Percentiles rank a stretch among this genome's conserved stretches.
These are phyloP conservation scores for Taxidea taxus DNA, from an alignment of 2,113 vertebrate species.

Conservation along the genomic window DNA sequence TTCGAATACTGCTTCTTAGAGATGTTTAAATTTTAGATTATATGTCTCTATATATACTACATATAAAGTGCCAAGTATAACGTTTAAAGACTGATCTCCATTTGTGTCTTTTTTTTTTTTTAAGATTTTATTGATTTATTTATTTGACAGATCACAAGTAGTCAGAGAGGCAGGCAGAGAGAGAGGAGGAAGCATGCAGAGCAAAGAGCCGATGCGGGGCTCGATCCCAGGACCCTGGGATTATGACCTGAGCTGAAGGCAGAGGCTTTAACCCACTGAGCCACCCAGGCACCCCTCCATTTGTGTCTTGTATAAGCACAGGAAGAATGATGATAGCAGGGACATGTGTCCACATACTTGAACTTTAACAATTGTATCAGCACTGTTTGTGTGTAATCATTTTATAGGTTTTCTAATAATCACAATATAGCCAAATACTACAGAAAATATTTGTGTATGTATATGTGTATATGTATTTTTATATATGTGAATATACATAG, in stretches of 20 bases:
- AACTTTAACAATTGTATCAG: not conserved
- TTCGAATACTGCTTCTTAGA: constrained; percentile 1
- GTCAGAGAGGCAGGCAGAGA: too few species aligned
- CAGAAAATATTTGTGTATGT: not conserved
- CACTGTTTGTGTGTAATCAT: not conserved
- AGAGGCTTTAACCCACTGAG: too few species aligned
- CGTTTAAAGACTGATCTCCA: not conserved
- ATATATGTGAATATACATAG: not conserved
- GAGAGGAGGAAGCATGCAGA: too few species aligned
- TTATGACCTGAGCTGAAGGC: too few species aligned
- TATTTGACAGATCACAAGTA: too few species aligned
- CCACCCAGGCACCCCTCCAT: too few species aligned
- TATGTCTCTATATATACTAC: not conserved
- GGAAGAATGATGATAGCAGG: not conserved
- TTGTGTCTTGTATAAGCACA: not conserved
- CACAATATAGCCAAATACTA: not conserved
- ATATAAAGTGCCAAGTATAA: not conserved
- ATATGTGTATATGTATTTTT: not conserved
- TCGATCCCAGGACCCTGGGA: too few species aligned
- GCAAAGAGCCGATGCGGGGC: too few species aligned
- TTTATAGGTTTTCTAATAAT: not conserved
- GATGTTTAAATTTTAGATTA: not conserved
- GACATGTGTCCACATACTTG: not conserved
- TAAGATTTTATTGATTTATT: too few species aligned
- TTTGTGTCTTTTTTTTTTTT: too few species aligned